Evolutionary conservation across 1,140 invertebrate genomes (phyloP), one percentile per base, ranked within the genome.

Genomic region (Nasonia giraulti): DNA sequence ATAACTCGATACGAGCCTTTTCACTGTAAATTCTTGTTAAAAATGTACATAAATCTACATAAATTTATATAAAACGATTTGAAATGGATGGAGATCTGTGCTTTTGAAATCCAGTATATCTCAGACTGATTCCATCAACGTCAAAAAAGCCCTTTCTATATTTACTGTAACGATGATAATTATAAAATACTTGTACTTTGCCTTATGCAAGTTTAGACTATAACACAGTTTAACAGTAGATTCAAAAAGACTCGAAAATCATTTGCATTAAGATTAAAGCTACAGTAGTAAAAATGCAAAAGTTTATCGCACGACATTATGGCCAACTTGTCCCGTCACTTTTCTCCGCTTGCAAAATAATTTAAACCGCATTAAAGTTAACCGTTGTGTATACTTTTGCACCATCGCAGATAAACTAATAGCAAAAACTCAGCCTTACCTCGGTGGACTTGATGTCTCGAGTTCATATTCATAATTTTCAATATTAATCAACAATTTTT

Each of bases 1-100:
- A 78, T 86, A 82, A 86, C 85, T 86, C 85, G 85, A 86, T 86
- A 86, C 85, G 85, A 86, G 85, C 31, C 37, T 86, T 86, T 82
- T 85, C 68, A 82, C 68, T 86, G 76, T 79, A 80, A 80, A 78
- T 78, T 85, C 84, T 80, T 78, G 50, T 81, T 86, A 82, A 83
- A 86, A 86, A 86, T 86, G 75, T 86, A 86, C 85, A 86, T 86
- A 85, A 85, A 85, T 80, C 79, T 81, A 85, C 84, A 78, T 80
- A 82, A 78, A 82, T 85, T 62, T 62, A 77, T 81, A 81, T 82
- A 77, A 86, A 82, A 80, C 33, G 55, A 79, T 83, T 86, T 79
- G 12, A 73, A 74, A 80, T 79, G 74, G 75, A 86, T 86, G 85
- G 85, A 82, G 68, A 79, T 83, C 85, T 79, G 62, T 78, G 47